phyloP scores from a whole-genome alignment of 2,113 vertebrate genomes.

The Xiphophorus maculatus region DNA sequence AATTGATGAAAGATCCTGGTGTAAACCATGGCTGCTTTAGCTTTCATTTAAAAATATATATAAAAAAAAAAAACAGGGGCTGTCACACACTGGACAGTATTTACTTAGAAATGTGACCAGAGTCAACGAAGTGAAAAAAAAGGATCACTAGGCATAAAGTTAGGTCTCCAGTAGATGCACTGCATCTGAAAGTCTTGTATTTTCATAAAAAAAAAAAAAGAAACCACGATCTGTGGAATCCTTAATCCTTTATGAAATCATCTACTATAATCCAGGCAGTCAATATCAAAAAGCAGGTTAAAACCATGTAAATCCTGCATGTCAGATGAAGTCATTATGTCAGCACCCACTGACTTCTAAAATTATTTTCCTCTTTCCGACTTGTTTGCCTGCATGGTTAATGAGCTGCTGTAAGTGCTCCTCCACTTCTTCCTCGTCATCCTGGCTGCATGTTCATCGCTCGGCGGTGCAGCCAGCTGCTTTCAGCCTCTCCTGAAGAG shows the following conservation, averaged over 20 bases:
- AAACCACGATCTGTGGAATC: background rate
- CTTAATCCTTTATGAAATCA: background rate
- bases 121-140: background rate
- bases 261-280: background rate
- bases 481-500: conserved; percentile 40
- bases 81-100: no score
- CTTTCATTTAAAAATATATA: no score
- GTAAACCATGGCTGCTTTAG: no score
- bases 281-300: background rate
- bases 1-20: no score
- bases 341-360: background rate
- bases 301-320: conserved; percentile 6
- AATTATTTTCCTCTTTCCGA: conserved; percentile 16
- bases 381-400: conserved; percentile 16
- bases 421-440: background rate
- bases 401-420: conserved; percentile 32
- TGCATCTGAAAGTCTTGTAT: background rate
- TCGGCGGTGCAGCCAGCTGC: conserved; percentile 8
- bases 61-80: no score
- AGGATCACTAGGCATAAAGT: background rate
- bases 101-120: background rate
- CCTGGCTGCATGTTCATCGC: conserved; percentile 21
- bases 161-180: background rate
- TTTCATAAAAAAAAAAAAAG: background rate
- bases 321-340: conserved; percentile 1